These are phyloP conservation scores for Brachionus paranguensis DNA, from an alignment of 1,140 invertebrate genomes.

Conservation along the genomic window DNA sequence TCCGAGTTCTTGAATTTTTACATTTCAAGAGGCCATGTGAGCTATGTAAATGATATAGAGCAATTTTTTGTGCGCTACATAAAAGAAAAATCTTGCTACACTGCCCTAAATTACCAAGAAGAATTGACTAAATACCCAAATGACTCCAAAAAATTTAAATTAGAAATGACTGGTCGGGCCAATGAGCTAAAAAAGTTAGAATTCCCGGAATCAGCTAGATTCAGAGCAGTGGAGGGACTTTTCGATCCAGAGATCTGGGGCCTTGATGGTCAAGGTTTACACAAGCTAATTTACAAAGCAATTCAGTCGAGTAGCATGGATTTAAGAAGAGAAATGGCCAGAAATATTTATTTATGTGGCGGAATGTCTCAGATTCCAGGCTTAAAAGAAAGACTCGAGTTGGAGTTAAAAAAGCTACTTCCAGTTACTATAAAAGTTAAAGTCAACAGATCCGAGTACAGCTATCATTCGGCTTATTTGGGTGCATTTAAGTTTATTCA, in stretches of 20 bases:
- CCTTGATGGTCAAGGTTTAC: constrained; percentile 61
- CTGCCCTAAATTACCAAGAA: constrained; percentile 56
- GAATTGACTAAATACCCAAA: constrained; percentile 51
- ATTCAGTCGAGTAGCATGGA: constrained; percentile 60
- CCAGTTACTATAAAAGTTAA: constrained; percentile 61
- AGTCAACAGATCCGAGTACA: constrained; percentile 47
- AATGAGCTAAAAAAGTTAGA: constrained; percentile 17
- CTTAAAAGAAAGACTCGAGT: constrained; percentile 61
- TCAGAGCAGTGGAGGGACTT: constrained; percentile 62
- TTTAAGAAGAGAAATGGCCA: constrained; percentile 59
- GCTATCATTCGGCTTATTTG: constrained; percentile 32
- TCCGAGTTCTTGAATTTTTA: constrained; percentile 55
- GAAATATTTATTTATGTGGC: constrained; percentile 59
- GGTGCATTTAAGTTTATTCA: constrained; percentile 27
- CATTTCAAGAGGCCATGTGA: constrained; percentile 40
- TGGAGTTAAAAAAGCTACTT: constrained; percentile 60
- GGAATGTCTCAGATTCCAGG: constrained; percentile 62
- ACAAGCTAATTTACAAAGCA: constrained; percentile 61
- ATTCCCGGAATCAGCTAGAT: constrained; percentile 52
- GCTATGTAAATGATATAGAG: constrained; percentile 47
- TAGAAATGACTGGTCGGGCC: not conserved
- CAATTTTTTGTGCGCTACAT: constrained; percentile 53
- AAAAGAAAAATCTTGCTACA: constrained; percentile 58
- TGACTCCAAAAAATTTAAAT: constrained; percentile 50
- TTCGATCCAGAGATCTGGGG: constrained; percentile 64